Evolutionary conservation across 2,797 vertebrate species (phyloP).

Genomic region (Chelon auratus): DNA sequence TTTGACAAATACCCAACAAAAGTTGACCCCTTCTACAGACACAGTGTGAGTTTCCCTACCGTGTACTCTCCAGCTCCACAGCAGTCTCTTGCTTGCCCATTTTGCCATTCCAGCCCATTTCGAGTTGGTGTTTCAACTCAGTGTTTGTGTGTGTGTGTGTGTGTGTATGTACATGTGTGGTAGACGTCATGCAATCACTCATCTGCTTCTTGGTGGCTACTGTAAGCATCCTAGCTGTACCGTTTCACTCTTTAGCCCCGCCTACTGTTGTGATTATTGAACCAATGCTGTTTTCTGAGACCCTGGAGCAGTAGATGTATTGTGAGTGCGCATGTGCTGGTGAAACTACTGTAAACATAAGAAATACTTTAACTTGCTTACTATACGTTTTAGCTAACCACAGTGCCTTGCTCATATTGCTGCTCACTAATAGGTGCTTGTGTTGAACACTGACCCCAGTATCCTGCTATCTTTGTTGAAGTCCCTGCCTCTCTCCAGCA

Average conservation of each 20-base stretch:
- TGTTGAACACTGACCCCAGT: too few relatives aligned
- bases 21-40: constrained; percentile 99
- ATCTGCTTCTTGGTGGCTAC: constrained; percentile 50
- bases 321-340: constrained; percentile 17
- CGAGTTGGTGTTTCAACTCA: neutral
- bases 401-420: too few relatives aligned
- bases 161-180: constrained; percentile 19
- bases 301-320: constrained; percentile 33
- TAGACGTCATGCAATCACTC: constrained; percentile 40
- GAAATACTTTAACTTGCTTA: neutral
- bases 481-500: too few relatives aligned
- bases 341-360: neutral
- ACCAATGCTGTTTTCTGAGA: constrained; percentile 26
- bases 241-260: constrained; percentile 41
- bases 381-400: too few relatives aligned
- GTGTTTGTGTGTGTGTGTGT: neutral
- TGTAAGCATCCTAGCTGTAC: constrained; percentile 43
- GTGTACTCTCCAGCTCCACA: constrained; percentile 38
- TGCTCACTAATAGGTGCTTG: too few relatives aligned
- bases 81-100: constrained; percentile 36
- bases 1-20: constrained; percentile 99
- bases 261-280: constrained; percentile 42
- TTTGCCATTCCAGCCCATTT: constrained; percentile 27
- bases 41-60: constrained; percentile 92
- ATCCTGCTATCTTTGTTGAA: too few relatives aligned